Base-by-base conservation (phyloP, 2,888 invertebrate species). In the Ashinkailepas kermadecensis region DNA sequence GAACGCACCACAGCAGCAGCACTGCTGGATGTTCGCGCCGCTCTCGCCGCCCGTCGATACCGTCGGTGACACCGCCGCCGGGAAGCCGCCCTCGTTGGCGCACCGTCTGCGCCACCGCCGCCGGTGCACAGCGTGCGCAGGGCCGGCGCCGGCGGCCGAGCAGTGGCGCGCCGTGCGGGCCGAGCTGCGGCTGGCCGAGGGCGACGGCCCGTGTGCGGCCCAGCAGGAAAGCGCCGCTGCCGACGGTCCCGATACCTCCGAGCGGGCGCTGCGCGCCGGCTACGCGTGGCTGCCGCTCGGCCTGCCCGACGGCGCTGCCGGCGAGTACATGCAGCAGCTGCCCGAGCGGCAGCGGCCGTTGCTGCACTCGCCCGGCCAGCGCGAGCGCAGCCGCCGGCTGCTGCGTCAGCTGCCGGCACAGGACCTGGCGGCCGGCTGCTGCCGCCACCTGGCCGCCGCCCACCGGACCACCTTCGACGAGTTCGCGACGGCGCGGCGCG, bases 41-140 rank as follows among this genome's bases (percentile, higher is more conserved):
- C 4, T 39, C 39, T 39, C 39, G 39, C 39, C 39, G 39, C 39
- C 39, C 39, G 39, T 39, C 39, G 4, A 39, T 39, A 39, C 39
- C 39, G 39, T 1, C 39, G 39, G 4, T 7, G 59, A 59, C 59
- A 7, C 25, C 65, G 65, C 0, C 6, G 13, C 12, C 15, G 70
- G 39, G 70, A 25, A 39, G 70, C 70, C 70, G 18, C 25, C 25
- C 7, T 18, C 54, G 70, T 12, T 54, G 54, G 70, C 70, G 70
- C 70, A 70, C 70, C 70, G 25, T 18, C 70, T 70, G 70, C 70
- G 70, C 18, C 70, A 70, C 70, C 70, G 70, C 18, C 70, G 70
- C 70, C 70, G 70, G 39, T 70, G 70, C 39, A n/a, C 70, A 18
- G 70, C 8, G 39, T 70, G 70, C 70, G 39, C 39, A 18, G 39